Evolutionary conservation across 2,888 invertebrate species (phyloP), one percentile per base, ranked within the genome.

Genomic region (Eugnorisma glareosa): DNA sequence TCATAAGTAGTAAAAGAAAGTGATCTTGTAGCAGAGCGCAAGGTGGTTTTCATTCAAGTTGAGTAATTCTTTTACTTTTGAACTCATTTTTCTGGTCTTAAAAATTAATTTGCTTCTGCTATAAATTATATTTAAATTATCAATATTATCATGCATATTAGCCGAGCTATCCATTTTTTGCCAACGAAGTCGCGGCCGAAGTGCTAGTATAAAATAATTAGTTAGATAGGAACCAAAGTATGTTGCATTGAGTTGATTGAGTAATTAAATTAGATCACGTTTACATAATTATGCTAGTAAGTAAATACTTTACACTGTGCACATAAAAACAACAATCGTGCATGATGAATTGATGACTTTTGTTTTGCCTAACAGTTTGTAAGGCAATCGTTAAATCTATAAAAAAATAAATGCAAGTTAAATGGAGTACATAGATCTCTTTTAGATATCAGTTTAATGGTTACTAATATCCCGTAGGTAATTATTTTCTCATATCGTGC

Each of bases 201-300:
- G n/a, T n/a, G n/a, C n/a, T n/a, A n/a, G n/a, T n/a, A n/a, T 35
- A 15, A 68, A 68, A 35, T 35, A 51, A 51, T n/a, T 18, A n/a
- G n/a, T n/a, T n/a, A n/a, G n/a, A n/a, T n/a, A 8, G 45, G 54
- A 18, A 35, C n/a, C 24, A 13, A 75, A 45, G 59, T 24, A 8
- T 35, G 48, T 37, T 59, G 28, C 37, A 31, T 0, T 24, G 40
- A 54, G 5, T 24, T 24, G 37, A n/a, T n/a, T 4, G 10, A 54
- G 5, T 24, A 28, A 45, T 75, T 18, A 7, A 78, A 64, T 54
- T 51, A 78, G 5, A 77, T 64, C n/a, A 21, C n/a, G 11, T 51
- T 43, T 63, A 77, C 40, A 51, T 48, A 77, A 11, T 51, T 51
- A 24, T 48, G 18, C 8, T 11, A 5, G 11, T 31, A 54, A 28